These are phyloP conservation scores for Listronotus bonariensis DNA, from an alignment of 1,140 invertebrate genomes.

Conservation along the genomic window DNA sequence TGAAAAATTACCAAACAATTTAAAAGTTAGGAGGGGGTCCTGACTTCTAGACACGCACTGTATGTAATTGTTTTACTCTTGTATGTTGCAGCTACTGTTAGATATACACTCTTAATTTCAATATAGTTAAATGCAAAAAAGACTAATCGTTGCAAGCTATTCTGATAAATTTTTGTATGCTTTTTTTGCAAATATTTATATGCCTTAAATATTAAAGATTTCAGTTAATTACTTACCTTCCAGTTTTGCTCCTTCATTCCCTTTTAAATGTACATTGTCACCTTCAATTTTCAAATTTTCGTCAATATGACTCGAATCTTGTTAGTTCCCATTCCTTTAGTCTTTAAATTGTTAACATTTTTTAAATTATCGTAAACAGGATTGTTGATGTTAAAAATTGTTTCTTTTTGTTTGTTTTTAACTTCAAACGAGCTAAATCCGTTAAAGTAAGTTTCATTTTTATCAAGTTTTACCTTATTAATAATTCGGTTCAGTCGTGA, in stretches of 20 bases:
- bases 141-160: neutral
- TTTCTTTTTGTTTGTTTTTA: slow-evolving; percentile 58
- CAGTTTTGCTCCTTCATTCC: slow-evolving; percentile 69
- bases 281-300: slow-evolving; percentile 70
- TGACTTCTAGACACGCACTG: too few species aligned
- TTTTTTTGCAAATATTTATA: neutral
- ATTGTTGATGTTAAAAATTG: slow-evolving; percentile 74
- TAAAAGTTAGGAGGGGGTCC: too few species aligned
- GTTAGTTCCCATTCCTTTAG: slow-evolving; percentile 71
- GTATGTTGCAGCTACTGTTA: too few species aligned
- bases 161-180: neutral
- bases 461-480: slow-evolving; percentile 61
- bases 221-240: slow-evolving; percentile 64
- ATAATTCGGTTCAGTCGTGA: slow-evolving; percentile 54
- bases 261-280: slow-evolving; percentile 63
- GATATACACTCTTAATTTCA: too few species aligned
- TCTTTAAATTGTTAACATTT: slow-evolving; percentile 69
- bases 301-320: slow-evolving; percentile 73
- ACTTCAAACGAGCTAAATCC: slow-evolving; percentile 68
- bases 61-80: too few species aligned
- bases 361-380: slow-evolving; percentile 73
- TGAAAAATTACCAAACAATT: too few species aligned
- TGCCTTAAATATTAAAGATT: neutral
- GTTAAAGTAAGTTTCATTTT: slow-evolving; percentile 69
- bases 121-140: too few species aligned